Conservation (phyloP, 1,140 invertebrate genomes). For the Drosophila lacertosa region DNA sequence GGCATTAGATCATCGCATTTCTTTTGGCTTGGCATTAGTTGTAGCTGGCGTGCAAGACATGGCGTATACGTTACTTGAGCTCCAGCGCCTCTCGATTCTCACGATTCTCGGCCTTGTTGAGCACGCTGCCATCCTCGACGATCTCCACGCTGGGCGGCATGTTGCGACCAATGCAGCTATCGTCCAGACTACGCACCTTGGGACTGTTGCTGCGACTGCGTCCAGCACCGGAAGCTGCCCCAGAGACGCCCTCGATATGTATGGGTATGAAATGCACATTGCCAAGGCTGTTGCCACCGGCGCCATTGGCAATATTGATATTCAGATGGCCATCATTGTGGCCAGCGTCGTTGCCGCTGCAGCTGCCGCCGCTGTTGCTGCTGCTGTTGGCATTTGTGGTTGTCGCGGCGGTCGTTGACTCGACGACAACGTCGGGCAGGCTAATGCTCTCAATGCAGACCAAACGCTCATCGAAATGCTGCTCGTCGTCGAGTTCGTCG, state of each 20-base stretch:
- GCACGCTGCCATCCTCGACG: constrained; percentile 64
- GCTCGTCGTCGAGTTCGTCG: constrained; percentile 77
- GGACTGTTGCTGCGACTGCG: constrained; percentile 67
- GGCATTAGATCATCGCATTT: constrained; percentile 41
- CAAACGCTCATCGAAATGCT: constrained; percentile 67
- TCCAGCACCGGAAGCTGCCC: neutral
- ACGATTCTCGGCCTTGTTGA: constrained; percentile 46
- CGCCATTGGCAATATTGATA: constrained; percentile 71
- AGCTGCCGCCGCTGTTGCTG: constrained; percentile 20
- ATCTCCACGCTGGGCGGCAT: constrained; percentile 62
- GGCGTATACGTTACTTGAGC: constrained; percentile 68
- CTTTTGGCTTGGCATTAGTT: neutral
- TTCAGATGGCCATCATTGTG: constrained; percentile 58
- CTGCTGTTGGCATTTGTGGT: constrained; percentile 11
- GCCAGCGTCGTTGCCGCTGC: constrained; percentile 16
- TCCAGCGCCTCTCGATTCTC: constrained; percentile 43
- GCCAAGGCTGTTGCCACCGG: constrained; percentile 72
- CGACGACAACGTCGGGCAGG: constrained; percentile 82
- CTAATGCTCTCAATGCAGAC: constrained; percentile 84
- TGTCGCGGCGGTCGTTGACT: constrained; percentile 72
- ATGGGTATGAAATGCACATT: constrained; percentile 83
- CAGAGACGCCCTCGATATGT: constrained; percentile 69
- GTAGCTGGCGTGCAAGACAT: constrained; percentile 12
- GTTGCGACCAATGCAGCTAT: constrained; percentile 65
- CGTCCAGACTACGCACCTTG: constrained; percentile 73